Evolutionary conservation across 1,140 invertebrate genomes (phyloP), one percentile per base, ranked within the genome.

Genomic region (Venturia canescens): DNA sequence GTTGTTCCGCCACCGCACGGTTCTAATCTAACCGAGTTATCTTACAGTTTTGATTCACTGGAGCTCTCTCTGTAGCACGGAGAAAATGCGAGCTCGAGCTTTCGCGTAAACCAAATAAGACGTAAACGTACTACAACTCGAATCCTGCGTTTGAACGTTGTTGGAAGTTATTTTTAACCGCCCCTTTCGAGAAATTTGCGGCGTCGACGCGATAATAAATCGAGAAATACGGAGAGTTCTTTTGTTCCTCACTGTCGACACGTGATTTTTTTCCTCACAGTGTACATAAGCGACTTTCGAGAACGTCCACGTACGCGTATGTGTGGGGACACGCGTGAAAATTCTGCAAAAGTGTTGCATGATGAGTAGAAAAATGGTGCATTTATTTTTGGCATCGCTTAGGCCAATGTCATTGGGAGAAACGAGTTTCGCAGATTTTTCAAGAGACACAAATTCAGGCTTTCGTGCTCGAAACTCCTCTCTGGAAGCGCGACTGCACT

Each of bases 351-450:
- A 34, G 48, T 69, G 26, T 2, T 70, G 75, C 38, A 63, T 23
- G 31, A 15, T 21, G 69, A 38, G 23, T 26, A 63, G 34, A 72
- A 48, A 79, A 34, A 38, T 60, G 34, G 69, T 27, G 78, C 48
- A 44, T 79, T 79, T 79, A 79, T 79, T 71, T 79, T 79, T 72
- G 69, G 69, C 67, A 53, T 57, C 69, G 71, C 44, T 50, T 53
- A 79, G 66, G 53, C 29, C 75, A 67, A 77, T 71, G 79, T 80
- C 71, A 80, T 48, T 80, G 79, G 44, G 70, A 74, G 38, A 48
- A 21, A 9, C 15, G 26, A 31, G 69, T 80, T 38, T 75, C 57
- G 70, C 34, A 21, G 70, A 23, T 16, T 27, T 7, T 23, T 63
- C 5, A 63, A 72, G 29, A 63, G 79, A 66, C 50, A 80, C 67